phyloP scores from a whole-genome alignment of 2,888 invertebrate species.

The Willowsia nigromaculata region DNA sequence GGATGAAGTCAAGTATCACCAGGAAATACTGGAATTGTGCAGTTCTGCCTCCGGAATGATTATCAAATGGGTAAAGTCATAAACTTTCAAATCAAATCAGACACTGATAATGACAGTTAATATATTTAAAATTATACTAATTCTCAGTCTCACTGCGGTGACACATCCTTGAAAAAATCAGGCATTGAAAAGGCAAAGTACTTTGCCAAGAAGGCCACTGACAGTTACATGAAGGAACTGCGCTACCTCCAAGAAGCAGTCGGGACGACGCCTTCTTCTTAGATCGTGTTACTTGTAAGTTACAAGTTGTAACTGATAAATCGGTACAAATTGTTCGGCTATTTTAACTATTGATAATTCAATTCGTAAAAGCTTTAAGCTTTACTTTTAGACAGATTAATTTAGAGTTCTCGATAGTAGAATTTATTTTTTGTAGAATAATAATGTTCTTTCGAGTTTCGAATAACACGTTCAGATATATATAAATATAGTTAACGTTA shows the following conservation, averaged over 20 bases:
- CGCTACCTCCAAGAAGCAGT: constrained; percentile 9
- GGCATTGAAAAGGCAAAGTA: constrained; percentile 46
- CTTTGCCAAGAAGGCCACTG: constrained; percentile 41
- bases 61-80: constrained; percentile 72
- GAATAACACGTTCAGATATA: background rate
- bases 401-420: background rate
- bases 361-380: too few relatives aligned
- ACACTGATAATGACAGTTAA: background rate
- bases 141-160: constrained; percentile 38
- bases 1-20: constrained; percentile 70
- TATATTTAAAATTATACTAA: constrained; percentile 22
- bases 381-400: background rate
- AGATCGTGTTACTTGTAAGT: background rate
- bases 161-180: background rate
- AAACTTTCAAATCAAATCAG: too few relatives aligned
- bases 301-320: background rate
- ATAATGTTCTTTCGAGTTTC: background rate
- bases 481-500: constrained; percentile 20
- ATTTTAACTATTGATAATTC: too few relatives aligned
- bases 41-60: constrained; percentile 59
- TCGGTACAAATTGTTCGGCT: too few relatives aligned
- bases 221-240: constrained; percentile 22
- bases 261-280: background rate
- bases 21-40: constrained; percentile 63
- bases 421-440: background rate